Conservation (phyloP, 2,797 vertebrate genomes). For the Helarctos malayanus region DNA sequence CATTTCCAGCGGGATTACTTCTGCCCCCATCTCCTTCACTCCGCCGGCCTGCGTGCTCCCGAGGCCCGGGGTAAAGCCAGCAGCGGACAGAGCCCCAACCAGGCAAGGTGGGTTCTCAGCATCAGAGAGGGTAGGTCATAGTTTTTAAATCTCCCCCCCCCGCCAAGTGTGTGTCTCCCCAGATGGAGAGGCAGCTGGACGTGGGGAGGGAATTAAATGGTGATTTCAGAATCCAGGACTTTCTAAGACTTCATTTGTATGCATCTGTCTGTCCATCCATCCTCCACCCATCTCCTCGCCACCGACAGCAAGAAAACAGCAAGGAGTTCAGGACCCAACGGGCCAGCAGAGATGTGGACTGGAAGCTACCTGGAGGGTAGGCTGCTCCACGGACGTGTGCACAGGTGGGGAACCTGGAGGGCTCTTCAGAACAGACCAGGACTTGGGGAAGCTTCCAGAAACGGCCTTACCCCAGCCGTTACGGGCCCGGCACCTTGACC, state of each 20-base stretch:
- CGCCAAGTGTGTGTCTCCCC: too few species aligned
- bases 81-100: too few species aligned
- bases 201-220: background rate
- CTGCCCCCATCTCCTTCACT: background rate
- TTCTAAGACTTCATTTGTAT: background rate
- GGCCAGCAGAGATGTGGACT: rapidly evolving
- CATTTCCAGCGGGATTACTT: too few species aligned
- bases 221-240: background rate
- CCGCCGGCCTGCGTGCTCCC: too few species aligned
- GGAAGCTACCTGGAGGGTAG: rapidly evolving
- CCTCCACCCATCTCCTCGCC: background rate
- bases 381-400: background rate
- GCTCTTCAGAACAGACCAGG: background rate
- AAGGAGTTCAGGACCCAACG: too few species aligned
- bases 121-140: background rate
- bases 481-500: background rate
- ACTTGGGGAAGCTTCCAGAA: background rate
- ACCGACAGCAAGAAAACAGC: rapidly evolving
- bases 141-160: background rate
- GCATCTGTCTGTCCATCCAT: background rate
- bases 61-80: background rate
- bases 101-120: background rate
- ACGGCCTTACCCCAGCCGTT: rapidly evolving
- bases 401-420: too few species aligned
- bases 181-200: background rate